Evolutionary conservation across 2,113 vertebrate genomes (phyloP), one percentile per base, ranked within the genome.

Genomic region (Heterotilapia buettikoferi): DNA sequence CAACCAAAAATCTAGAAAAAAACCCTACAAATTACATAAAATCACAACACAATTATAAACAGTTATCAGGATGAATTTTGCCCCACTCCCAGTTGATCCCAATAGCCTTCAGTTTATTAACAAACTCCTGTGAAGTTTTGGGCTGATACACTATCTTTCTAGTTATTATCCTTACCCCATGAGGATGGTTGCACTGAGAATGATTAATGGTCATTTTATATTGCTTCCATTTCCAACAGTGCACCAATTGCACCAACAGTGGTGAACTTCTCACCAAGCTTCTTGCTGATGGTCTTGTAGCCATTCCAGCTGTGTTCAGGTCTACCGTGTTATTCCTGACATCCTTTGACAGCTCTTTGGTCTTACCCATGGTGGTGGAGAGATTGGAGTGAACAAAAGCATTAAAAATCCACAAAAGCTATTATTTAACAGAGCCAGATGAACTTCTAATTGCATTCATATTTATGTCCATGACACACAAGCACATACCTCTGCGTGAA

Each of bases 281-380:
- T 59, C 56, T 59, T 59, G 14, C 56, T 59, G 56, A 6, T 2
- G 56, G 56, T 59, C 56, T 31, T 59, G 56, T 1, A 31, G 56
- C 0, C 26, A 29, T 59, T 5, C 24, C 13, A 59, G 56, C 13
- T 16, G 13, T 16, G 26, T 16, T 59, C 13, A 29, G 56, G 13
- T 59, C 56, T 59, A 26, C 4, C 0, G 3, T 29, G 56, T 1
- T 59, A 59, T 59, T 59, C 4, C 56, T 59, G 56, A 0, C 56
- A 29, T 18, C 14, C 5, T 59, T 59, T 9, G 26, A 6, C 26
- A 59, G 56, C 56, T 59, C 56, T 59, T 59, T 59, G 56, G 56
- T 59, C 56, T 31, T 1, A 29, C 56, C 3, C 7, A 18, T 0
- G 7, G 56, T 31, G 26, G 26, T 59, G 56, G 26, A 16, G 56